Evolutionary conservation across 2,888 invertebrate genomes (phyloP).

Genomic region (Chaetogeoica ovagalla): DNA sequence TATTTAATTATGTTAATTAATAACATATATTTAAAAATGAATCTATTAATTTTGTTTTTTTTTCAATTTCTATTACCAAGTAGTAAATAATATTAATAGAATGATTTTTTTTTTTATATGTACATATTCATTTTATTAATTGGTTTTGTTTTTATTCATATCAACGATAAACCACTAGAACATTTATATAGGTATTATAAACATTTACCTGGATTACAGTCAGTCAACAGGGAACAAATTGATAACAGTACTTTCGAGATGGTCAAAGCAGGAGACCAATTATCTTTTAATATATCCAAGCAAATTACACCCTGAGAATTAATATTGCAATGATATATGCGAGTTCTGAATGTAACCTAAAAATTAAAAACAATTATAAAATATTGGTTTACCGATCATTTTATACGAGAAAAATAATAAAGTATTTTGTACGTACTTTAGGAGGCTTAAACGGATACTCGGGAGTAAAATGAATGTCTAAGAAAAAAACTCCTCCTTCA

Average conservation of each 20-base stretch:
- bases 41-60: neutral
- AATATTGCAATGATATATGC: constrained; percentile 99
- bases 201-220: constrained; percentile 92
- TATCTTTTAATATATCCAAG: constrained; percentile 95
- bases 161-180: constrained; percentile 58
- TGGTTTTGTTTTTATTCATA: neutral
- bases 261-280: constrained; percentile 98
- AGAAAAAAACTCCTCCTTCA: constrained; percentile 97
- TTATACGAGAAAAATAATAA: neutral
- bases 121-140: neutral
- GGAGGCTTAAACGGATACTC: constrained; percentile 99
- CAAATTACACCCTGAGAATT: constrained; percentile 98
- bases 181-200: constrained; percentile 51
- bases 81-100: neutral
- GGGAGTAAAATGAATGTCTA: constrained; percentile 95
- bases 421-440: constrained; percentile 68
- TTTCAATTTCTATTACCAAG: neutral
- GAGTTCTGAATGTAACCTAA: constrained; percentile 88
- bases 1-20: too few relatives aligned
- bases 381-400: neutral
- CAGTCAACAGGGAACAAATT: constrained; percentile 95
- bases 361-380: constrained; percentile 59
- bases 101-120: neutral
- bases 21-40: too few relatives aligned
- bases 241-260: constrained; percentile 97